Conservation (phyloP, 2,888 invertebrate genomes). For the Pelosia muscerda region DNA sequence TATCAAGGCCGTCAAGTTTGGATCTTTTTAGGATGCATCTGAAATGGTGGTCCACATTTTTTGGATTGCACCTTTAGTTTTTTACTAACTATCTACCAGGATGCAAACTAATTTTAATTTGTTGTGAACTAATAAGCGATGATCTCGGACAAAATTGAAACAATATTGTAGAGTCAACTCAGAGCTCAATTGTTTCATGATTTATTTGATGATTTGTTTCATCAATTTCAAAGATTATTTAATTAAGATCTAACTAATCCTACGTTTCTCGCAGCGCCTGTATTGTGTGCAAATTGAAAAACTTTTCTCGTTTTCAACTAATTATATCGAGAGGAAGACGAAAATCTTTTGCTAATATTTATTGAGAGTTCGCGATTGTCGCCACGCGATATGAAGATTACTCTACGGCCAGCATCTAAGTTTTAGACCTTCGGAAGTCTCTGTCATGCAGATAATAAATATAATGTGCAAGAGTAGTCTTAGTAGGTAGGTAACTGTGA, state of each 20-base stretch:
- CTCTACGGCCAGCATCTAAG: constrained; percentile 27
- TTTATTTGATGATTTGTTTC: constrained; percentile 49
- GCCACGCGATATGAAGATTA: constrained; percentile 51
- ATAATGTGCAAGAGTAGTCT: constrained; percentile 17
- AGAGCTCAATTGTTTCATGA: constrained; percentile 26
- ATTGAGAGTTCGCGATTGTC: constrained; percentile 62
- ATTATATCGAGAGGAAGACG: constrained; percentile 72
- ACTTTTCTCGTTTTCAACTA: constrained; percentile 81
- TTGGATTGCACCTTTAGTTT: too few relatives aligned
- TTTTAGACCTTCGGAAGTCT: constrained; percentile 28
- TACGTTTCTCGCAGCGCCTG: constrained; percentile 59
- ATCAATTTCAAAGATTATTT: constrained; percentile 63
- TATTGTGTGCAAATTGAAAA: constrained; percentile 82
- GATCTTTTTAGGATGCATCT: too few relatives aligned
- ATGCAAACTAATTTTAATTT: neutral
- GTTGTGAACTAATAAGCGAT: neutral
- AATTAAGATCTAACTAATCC: constrained; percentile 75
- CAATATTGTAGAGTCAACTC: neutral
- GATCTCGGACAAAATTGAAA: neutral
- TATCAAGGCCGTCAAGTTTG: too few relatives aligned
- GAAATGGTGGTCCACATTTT: too few relatives aligned
- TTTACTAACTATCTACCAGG: too few relatives aligned
- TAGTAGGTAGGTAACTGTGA: constrained; percentile 31
- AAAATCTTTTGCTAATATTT: constrained; percentile 81
- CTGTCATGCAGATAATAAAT: constrained; percentile 8